These are phyloP conservation scores for Mormyrus hasselquistii DNA, from an alignment of 2,797 vertebrate species.

Conservation along the genomic window DNA sequence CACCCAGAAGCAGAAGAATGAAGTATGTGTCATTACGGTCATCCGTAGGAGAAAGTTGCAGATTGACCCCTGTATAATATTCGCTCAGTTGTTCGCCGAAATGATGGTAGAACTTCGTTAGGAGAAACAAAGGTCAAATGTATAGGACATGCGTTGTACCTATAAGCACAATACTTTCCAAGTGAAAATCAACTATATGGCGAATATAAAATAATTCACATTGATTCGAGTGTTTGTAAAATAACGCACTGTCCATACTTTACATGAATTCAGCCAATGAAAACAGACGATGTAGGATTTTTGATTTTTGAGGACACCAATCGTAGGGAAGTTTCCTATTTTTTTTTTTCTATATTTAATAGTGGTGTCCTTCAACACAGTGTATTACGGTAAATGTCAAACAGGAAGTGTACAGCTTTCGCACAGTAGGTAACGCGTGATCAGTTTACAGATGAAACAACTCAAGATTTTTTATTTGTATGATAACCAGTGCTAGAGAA, in stretches of 20 bases:
- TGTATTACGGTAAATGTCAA: conserved; percentile 6
- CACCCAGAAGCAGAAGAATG: neutral
- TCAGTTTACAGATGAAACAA: neutral
- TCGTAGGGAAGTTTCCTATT: neutral
- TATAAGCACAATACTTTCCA: neutral
- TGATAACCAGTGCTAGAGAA: neutral
- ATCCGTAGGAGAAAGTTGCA: neutral
- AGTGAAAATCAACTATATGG: neutral
- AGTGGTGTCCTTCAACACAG: neutral
- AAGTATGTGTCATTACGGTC: neutral
- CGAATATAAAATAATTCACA: neutral
- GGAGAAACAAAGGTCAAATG: neutral
- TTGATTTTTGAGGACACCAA: neutral
- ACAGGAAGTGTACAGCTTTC: neutral
- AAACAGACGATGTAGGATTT: neutral
- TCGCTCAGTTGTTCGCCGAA: neutral
- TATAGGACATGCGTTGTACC: neutral
- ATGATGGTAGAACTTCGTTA: neutral
- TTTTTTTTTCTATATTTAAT: neutral
- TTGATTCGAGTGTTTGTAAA: neutral
- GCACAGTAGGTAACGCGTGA: neutral
- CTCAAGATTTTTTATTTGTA: neutral
- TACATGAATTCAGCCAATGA: neutral
- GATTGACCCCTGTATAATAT: neutral
- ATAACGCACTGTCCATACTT: neutral